Base-by-base conservation (phyloP, 2,113 vertebrate species). In the Cricetomys ansorgei region DNA sequence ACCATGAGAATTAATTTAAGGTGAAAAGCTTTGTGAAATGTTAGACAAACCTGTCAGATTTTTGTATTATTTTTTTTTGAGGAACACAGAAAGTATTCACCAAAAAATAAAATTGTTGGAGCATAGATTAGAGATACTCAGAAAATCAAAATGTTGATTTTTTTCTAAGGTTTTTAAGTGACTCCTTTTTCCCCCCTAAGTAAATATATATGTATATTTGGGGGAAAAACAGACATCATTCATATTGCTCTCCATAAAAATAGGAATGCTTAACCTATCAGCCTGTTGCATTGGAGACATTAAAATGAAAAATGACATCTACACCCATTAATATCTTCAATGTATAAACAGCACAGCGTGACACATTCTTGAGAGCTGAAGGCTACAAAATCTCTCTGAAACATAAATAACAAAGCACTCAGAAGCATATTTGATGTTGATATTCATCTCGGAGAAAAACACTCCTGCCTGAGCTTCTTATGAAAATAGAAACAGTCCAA, bases 361-460 rank as follows among this genome's bases (percentile, higher is more conserved):
- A 99, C 99, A 99, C 99, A 99, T 99, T 99, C 99, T 99, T 99
- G 98, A 99, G 99, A 99, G 99, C 99, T 99, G 99, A 99, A 99
- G 98, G 99, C 98, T 99, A 98, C 99, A 98, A 99, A 99, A 99
- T 98, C 98, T 98, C 98, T 98, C 98, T 98, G 98, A 98, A 99
- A 99, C 99, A 99, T 99, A 99, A 99, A 99, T 99, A 99, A 99
- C 99, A 99, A 99, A 99, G 99, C 99, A 99, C 99, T 99, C 99
- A 99, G 99, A 99, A 99, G 99, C 99, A 99, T 99, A 99, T 99
- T 99, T 99, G 99, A 99, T 99, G 99, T 99, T 99, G 99, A 99
- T 99, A 99, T 99, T 99, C 99, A 99, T 99, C 99, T 99, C 99
- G 98, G 99, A 99, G 99, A 99, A 98, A 99, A 99, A 99, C 99